Evolutionary conservation across 2,888 invertebrate genomes (phyloP), one percentile per base, ranked within the genome.

Genomic region (Scaptomyza parva): DNA sequence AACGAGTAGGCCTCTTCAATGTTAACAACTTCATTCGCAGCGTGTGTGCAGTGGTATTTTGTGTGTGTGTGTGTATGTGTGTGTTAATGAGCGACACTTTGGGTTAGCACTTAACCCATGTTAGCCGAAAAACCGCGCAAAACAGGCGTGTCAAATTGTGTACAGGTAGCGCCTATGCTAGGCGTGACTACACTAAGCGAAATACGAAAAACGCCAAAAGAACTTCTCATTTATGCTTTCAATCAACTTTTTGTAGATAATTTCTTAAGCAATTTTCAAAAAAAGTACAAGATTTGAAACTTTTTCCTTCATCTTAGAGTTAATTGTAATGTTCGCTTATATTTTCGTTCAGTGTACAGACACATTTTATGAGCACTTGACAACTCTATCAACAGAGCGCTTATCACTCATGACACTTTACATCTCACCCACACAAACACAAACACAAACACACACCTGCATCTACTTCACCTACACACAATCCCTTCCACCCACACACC

Each of bases 341-440:
- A 14, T 14, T 35, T 35, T 35, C n/a, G n/a, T 9, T n/a, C 30
- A 6, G 30, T 47, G 30, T 20, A 62, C 50, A 59, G 54, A 53
- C 51, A 35, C 53, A 55, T 84, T 80, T 80, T 69, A 86, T 77
- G 78, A 77, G 66, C 76, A 67, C 82, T 85, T 85, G 82, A 85
- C 82, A 81, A 68, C 78, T 85, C 87, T 70, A 81, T 87, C 72
- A 86, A 72, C 85, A 59, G 47, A 75, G 61, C 68, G 85, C 68
- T 87, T 87, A 82, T 86, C 53, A 61, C 60, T 51, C 55, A 63
- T 73, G 60, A 68, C 78, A 61, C 54, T 60, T 30, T 18, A 20
- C 41, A 43, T 60, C 35, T 64, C 41, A 50, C 9, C 57, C 47
- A 14, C 11, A 12, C 59, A 35, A 12, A 20, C 17, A 30, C 1